phyloP scores from a whole-genome alignment of 2,888 invertebrate genomes.

The Scaptomyza tumidula region DNA sequence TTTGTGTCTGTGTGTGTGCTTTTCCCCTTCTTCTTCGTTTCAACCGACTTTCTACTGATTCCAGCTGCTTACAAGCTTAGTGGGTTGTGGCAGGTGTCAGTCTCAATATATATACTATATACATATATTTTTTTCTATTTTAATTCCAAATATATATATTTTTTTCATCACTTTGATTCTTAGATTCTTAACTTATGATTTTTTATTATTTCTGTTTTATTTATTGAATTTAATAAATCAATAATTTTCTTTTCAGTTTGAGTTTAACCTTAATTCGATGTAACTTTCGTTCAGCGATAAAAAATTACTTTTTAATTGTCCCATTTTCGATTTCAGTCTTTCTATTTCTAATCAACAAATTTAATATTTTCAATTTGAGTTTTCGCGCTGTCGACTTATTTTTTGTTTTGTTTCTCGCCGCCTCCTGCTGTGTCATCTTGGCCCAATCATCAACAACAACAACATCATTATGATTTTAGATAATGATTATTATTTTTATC shows the following conservation, averaged over 20 bases:
- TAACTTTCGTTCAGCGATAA: conserved; percentile 25
- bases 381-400: conserved; percentile 1
- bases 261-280: conserved; percentile 7
- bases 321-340: conserved; percentile 16
- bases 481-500: background rate
- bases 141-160: conserved; percentile 4
- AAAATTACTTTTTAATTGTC: conserved; percentile 6
- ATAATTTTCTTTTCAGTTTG: too few relatives aligned
- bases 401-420: background rate
- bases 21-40: conserved; percentile 4
- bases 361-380: conserved; percentile 17
- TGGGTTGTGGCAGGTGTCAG: conserved; percentile 29
- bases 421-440: conserved; percentile 67
- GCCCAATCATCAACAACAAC: conserved; percentile 18
- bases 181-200: too few relatives aligned
- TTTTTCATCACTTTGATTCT: background rate
- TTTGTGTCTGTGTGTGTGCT: conserved; percentile 19
- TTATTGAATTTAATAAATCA: too few relatives aligned
- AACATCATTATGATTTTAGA: background rate
- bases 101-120: background rate
- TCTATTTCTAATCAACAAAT: conserved; percentile 5
- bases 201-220: background rate
- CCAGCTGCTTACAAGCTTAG: conserved; percentile 19
- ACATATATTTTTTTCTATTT: background rate
- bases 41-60: conserved; percentile 36